phyloP scores from a whole-genome alignment of 2,113 vertebrate species.

The Thermophis baileyi region DNA sequence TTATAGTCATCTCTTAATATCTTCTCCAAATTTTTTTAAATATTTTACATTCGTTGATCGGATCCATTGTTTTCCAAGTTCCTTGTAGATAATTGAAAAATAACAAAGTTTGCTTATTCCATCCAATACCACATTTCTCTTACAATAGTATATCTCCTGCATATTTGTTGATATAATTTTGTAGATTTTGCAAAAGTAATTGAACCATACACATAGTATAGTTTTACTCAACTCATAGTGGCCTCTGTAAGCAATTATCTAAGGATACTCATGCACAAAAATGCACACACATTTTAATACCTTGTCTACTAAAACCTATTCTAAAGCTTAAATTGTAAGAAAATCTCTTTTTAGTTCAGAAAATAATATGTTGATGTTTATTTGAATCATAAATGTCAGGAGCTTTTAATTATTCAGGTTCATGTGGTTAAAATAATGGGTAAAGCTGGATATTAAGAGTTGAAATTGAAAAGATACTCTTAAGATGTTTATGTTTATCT shows the following conservation, averaged over 20 bases:
- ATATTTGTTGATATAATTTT: background rate
- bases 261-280: background rate
- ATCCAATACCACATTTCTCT: background rate
- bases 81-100: background rate
- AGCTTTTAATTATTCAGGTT: background rate
- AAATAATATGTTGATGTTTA: background rate
- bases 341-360: background rate
- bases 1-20: background rate
- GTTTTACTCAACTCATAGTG: background rate
- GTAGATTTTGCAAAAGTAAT: background rate
- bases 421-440: background rate
- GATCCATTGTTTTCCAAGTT: background rate
- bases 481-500: background rate
- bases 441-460: background rate
- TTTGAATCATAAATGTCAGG: background rate
- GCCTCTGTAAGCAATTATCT: background rate
- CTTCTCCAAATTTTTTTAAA: background rate
- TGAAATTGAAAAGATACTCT: background rate
- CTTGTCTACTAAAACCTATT: background rate
- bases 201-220: background rate
- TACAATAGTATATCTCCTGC: background rate
- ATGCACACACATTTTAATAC: background rate
- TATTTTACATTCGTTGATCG: background rate
- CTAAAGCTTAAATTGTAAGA: background rate
- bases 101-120: background rate